Percentiles rank a stretch among this genome's conserved stretches.
Conservation (phyloP, 2,797 vertebrate genomes). For the Phataginus tricuspis region DNA sequence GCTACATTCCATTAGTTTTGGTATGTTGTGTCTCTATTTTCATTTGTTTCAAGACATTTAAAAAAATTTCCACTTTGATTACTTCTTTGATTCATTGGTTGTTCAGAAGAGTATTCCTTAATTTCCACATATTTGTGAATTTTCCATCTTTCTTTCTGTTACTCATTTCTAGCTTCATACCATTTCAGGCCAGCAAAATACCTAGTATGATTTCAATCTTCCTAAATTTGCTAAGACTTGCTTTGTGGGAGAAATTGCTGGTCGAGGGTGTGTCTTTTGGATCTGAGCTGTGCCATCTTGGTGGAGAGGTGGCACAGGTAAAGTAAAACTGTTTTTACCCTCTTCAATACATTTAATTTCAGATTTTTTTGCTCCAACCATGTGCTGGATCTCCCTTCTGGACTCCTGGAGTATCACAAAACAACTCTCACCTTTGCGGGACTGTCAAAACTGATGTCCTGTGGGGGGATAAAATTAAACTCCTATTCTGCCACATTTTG, state of each 20-base stretch:
- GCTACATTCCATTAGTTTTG: not conserved
- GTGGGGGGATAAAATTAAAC: not conserved
- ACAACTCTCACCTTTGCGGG: not conserved
- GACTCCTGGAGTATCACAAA: not conserved
- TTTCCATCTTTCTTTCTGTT: not conserved
- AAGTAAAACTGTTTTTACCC: not conserved
- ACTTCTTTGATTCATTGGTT: not conserved
- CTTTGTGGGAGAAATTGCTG: not conserved
- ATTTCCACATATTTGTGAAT: not conserved
- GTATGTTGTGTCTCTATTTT: not conserved
- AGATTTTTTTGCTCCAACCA: not conserved
- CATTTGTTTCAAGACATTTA: not conserved
- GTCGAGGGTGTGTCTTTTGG: not conserved
- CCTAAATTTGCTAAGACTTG: not conserved
- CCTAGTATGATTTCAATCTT: not conserved
- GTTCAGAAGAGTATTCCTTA: not conserved
- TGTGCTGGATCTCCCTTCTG: not conserved
- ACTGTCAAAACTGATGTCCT: not conserved
- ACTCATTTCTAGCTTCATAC: not conserved
- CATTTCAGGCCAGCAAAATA: not conserved
- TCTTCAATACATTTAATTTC: not conserved
- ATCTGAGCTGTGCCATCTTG: not conserved
- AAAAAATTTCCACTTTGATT: not conserved
- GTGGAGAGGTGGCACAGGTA: not conserved
- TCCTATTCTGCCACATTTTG: not conserved